Percentiles rank a stretch among this genome's conserved stretches.
phyloP scores from a whole-genome alignment of 2,113 vertebrate species.

The Caranx ignobilis region DNA sequence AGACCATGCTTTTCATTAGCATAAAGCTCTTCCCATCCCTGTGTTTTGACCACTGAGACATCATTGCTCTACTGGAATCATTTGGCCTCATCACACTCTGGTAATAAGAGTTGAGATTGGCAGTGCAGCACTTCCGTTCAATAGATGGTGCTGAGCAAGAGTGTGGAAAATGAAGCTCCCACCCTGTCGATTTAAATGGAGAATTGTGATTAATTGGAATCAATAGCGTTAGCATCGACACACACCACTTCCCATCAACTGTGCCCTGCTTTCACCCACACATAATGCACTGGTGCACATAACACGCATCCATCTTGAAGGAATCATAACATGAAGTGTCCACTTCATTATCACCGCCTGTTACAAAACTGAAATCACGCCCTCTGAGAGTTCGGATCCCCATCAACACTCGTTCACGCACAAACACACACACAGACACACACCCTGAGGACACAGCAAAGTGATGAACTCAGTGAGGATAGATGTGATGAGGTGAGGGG shows the following conservation, averaged over 20 bases:
- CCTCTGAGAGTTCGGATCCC: constrained; percentile 11
- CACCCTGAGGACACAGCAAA: constrained; percentile 5
- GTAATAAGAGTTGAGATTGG: constrained; percentile 56
- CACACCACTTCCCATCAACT: constrained; percentile 51
- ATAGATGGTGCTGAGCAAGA: constrained; percentile 65
- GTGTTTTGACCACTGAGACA: constrained; percentile 21
- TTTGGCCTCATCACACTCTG: constrained; percentile 37
- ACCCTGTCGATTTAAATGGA: constrained; percentile 63
- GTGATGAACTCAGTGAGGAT: constrained; percentile 50
- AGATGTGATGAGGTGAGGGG: constrained; percentile 54
- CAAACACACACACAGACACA: neutral
- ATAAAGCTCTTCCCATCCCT: constrained; percentile 2
- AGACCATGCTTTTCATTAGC: constrained; percentile 8
- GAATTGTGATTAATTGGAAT: constrained; percentile 81
- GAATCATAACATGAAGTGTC: constrained; percentile 14
- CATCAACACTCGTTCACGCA: neutral
- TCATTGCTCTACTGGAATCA: constrained; percentile 32
- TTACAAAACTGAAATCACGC: constrained; percentile 9
- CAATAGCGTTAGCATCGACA: constrained; percentile 53
- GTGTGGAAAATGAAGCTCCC: constrained; percentile 69
- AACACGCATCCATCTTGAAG: constrained; percentile 2
- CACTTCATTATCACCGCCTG: constrained; percentile 42
- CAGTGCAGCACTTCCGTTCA: constrained; percentile 41
- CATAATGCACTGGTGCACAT: constrained; percentile 1
- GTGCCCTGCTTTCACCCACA: constrained; percentile 21